A percentile compares a stretch with the other conserved stretches of the same genome.
Conservation (phyloP, 1,140 invertebrate species). For the Drosophila insularis region DNA sequence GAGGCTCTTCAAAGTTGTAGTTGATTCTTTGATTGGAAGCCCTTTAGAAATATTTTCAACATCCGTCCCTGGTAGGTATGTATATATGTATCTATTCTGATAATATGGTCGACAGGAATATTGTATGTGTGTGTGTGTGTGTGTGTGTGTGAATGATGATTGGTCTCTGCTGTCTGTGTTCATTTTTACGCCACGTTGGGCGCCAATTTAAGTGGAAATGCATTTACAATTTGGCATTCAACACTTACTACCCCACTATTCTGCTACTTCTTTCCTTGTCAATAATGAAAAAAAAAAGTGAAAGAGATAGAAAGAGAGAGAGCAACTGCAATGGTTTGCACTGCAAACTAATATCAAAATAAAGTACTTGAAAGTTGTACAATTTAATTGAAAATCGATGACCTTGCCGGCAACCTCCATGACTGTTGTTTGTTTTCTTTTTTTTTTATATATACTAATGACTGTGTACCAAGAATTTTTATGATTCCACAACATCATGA, state of each 20-base stretch:
- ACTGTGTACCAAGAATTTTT: constrained; percentile 66
- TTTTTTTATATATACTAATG: constrained; percentile 31
- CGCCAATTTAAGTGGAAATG: constrained; percentile 22
- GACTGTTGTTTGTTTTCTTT: neutral
- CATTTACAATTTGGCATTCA: constrained; percentile 12
- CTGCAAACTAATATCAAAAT: constrained; percentile 20
- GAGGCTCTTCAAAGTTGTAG: too few relatives aligned
- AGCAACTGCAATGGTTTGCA: neutral
- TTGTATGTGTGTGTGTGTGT: neutral
- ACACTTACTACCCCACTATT: neutral
- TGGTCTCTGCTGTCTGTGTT: neutral
- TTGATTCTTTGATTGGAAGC: too few relatives aligned
- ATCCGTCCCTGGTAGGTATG: too few relatives aligned
- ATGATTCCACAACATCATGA: constrained; percentile 75
- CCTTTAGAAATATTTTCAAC: too few relatives aligned
- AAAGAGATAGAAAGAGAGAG: too few relatives aligned
- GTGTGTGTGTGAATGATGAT: neutral
- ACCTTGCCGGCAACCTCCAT: neutral
- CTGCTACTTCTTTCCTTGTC: too few relatives aligned
- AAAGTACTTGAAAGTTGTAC: neutral
- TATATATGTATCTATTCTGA: too few relatives aligned
- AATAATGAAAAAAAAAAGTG: too few relatives aligned
- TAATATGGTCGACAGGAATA: too few relatives aligned
- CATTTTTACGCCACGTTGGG: constrained; percentile 14
- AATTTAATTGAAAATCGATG: constrained; percentile 2